A percentile compares a stretch with the other conserved stretches of the same genome.
phyloP scores from a whole-genome alignment of 2,113 vertebrate species.

The Arizona elegans region DNA sequence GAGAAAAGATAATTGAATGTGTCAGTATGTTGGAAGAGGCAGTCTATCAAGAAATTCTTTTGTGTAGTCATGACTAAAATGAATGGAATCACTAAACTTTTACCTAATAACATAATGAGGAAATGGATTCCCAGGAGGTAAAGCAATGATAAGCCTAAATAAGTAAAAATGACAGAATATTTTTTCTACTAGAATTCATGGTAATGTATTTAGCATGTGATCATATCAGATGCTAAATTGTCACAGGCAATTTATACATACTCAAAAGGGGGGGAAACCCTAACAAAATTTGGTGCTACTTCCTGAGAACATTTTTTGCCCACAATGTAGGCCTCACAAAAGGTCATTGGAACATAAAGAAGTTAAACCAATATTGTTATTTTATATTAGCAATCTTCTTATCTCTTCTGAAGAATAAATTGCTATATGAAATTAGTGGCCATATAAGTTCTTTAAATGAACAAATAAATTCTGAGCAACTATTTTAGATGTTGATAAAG shows the following conservation, averaged over 20 bases:
- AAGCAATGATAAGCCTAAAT: neutral
- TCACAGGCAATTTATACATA: neutral
- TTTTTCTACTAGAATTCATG: neutral
- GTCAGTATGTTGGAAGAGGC: neutral
- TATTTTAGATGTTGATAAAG: neutral
- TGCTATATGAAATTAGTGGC: neutral
- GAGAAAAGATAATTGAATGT: neutral
- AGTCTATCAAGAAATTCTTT: neutral
- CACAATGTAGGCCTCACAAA: neutral
- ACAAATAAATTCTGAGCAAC: neutral
- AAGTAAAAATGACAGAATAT: neutral
- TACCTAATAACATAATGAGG: neutral
- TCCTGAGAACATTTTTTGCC: neutral
- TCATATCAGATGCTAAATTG: neutral
- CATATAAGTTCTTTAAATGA: neutral
- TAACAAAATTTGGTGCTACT: neutral
- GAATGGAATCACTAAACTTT: neutral
- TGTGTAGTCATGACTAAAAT: neutral
- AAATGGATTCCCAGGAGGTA: neutral
- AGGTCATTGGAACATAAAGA: neutral
- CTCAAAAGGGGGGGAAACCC: neutral
- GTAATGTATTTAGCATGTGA: neutral
- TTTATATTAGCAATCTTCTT: neutral
- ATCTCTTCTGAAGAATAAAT: neutral
- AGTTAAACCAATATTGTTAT: neutral